Evolutionary conservation across 1,140 invertebrate species (phyloP).

Genomic region (Aphelinus atriplicis): DNA sequence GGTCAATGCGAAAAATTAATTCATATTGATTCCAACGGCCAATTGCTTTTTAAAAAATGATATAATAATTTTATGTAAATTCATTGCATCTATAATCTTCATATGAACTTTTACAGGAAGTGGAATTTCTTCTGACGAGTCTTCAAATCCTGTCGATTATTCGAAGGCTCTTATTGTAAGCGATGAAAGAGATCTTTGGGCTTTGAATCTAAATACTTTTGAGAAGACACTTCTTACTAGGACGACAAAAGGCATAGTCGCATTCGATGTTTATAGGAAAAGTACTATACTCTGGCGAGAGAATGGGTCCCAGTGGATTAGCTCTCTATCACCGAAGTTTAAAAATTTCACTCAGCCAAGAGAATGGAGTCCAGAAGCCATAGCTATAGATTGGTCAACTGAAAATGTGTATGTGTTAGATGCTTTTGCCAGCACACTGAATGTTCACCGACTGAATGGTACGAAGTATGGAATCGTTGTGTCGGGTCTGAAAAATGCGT

Average conservation of each 20-base stretch:
- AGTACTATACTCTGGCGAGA: slow-evolving; percentile 13
- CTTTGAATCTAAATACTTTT: slow-evolving; percentile 8
- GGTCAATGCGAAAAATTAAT: slow-evolving; percentile 22
- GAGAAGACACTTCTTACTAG: background rate
- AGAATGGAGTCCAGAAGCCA: background rate
- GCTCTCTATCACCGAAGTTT: slow-evolving; percentile 9
- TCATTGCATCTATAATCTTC: too few species aligned
- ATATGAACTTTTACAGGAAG: background rate
- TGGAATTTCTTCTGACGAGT: background rate
- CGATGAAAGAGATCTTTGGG: slow-evolving; percentile 18
- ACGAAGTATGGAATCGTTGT: slow-evolving; percentile 8
- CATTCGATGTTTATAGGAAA: slow-evolving; percentile 1
- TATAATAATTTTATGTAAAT: too few species aligned
- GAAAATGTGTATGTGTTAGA: slow-evolving; percentile 24
- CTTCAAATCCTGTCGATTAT: slow-evolving; percentile 3
- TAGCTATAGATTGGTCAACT: slow-evolving; percentile 2
- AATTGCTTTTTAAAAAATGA: too few species aligned
- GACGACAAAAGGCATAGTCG: background rate
- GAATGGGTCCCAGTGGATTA: background rate
- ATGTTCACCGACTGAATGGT: background rate
- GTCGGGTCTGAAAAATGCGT: background rate
- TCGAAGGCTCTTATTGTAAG: slow-evolving; percentile 20
- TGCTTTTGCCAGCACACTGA: background rate
- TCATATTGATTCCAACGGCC: background rate
- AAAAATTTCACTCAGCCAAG: background rate